phyloP scores from a whole-genome alignment of 2,797 vertebrate genomes.

The Ibycter americanus region DNA sequence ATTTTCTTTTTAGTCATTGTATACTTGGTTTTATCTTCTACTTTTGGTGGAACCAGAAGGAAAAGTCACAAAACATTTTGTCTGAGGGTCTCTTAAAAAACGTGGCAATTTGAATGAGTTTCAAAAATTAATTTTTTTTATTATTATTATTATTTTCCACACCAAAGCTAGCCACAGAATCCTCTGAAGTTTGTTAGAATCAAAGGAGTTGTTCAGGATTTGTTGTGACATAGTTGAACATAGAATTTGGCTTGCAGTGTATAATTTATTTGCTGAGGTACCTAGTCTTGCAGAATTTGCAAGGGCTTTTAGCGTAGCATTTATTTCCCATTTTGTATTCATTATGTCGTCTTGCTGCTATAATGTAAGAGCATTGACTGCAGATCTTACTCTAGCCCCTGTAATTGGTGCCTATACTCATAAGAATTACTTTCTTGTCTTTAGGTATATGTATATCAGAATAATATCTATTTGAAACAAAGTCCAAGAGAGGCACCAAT shows the following conservation, averaged over 20 bases:
- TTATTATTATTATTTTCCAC: neutral
- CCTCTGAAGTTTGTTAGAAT: neutral
- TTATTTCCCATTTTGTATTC: neutral
- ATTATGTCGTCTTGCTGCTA: neutral
- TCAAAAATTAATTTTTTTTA: neutral
- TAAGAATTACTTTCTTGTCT: neutral
- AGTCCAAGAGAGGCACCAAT: constrained; percentile 75
- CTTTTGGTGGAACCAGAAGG: neutral
- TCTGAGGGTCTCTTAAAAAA: neutral
- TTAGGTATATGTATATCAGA: constrained; percentile 89
- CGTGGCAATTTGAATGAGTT: neutral
- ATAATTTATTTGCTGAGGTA: neutral
- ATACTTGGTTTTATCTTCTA: neutral
- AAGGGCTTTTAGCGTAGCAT: neutral
- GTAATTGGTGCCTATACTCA: neutral
- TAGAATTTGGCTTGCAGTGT: neutral
- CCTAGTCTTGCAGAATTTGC: neutral
- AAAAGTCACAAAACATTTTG: neutral
- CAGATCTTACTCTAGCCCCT: neutral
- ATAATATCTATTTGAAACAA: constrained; percentile 87
- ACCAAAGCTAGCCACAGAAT: neutral
- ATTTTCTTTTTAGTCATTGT: neutral
- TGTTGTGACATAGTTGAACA: neutral
- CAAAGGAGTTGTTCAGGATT: neutral
- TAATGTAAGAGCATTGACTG: neutral